Evolutionary conservation across 1,140 invertebrate genomes (phyloP).

Genomic region (Cylas formicarius): DNA sequence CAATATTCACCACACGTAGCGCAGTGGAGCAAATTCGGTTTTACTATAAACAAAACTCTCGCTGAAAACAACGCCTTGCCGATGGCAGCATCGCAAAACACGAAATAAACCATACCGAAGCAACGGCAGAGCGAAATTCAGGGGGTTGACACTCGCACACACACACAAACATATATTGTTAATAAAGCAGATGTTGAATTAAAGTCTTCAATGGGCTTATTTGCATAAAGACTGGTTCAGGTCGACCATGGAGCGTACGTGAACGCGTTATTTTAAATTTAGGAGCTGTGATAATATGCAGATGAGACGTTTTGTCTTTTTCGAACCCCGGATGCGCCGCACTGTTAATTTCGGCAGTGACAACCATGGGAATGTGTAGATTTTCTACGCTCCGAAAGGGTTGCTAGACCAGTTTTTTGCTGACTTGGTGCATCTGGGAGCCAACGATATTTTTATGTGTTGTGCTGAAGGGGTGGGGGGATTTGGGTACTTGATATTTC

Average conservation of each 20-base stretch:
- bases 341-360: constrained; percentile 6
- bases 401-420: too few relatives aligned
- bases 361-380: too few relatives aligned
- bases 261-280: constrained; percentile 22
- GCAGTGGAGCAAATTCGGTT: constrained; percentile 1
- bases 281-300: constrained; percentile 24
- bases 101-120: neutral
- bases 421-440: too few relatives aligned
- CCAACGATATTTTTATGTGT: too few relatives aligned
- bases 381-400: too few relatives aligned
- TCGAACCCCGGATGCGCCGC: constrained; percentile 6
- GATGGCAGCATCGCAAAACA: too few relatives aligned
- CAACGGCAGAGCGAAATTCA: neutral
- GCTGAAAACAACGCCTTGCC: too few relatives aligned
- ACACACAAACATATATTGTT: constrained; percentile 15
- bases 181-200: constrained; percentile 22
- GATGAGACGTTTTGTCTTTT: constrained; percentile 14
- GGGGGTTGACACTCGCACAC: neutral
- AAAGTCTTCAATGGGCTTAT: constrained; percentile 12
- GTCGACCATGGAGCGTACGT: constrained; percentile 13
- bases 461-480: too few relatives aligned
- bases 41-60: neutral
- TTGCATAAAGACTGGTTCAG: constrained; percentile 15
- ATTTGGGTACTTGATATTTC: too few relatives aligned
- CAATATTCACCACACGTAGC: constrained; percentile 10